These are phyloP conservation scores for Callyntrura guangdongensis DNA, from an alignment of 2,888 invertebrate species.

Conservation along the genomic window DNA sequence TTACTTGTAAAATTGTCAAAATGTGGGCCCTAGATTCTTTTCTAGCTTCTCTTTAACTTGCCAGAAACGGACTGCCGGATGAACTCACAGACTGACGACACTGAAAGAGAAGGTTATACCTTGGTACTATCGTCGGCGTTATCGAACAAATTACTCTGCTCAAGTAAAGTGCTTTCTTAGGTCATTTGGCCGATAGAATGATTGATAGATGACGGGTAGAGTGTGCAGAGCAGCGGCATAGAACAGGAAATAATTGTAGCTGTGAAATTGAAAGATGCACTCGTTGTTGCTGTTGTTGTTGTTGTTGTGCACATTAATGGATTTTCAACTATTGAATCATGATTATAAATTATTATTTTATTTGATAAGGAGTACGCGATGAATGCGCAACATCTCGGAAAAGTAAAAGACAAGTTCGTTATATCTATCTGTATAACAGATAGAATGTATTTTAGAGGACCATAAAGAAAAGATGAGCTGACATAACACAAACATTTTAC, in stretches of 20 bases:
- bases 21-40: too few species aligned
- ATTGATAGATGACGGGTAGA: slow-evolving; percentile 19
- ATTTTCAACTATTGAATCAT: slow-evolving; percentile 1
- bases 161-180: slow-evolving; percentile 27
- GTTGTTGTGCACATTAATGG: background rate
- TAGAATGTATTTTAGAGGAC: background rate
- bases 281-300: background rate
- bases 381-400: background rate
- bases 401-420: background rate
- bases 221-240: background rate
- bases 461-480: slow-evolving; percentile 54
- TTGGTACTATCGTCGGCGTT: background rate
- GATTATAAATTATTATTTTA: background rate
- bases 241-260: slow-evolving; percentile 27
- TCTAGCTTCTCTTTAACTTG: too few species aligned
- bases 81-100: background rate
- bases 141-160: background rate
- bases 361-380: background rate
- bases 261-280: background rate
- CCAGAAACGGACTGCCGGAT: background rate
- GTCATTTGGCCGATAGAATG: slow-evolving; percentile 14
- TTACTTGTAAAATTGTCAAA: too few species aligned
- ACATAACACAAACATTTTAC: slow-evolving; percentile 42
- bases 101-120: background rate
- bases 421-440: slow-evolving; percentile 6